Base-by-base conservation (phyloP, 1,140 invertebrate species). In the Belonocnema kinseyi region DNA sequence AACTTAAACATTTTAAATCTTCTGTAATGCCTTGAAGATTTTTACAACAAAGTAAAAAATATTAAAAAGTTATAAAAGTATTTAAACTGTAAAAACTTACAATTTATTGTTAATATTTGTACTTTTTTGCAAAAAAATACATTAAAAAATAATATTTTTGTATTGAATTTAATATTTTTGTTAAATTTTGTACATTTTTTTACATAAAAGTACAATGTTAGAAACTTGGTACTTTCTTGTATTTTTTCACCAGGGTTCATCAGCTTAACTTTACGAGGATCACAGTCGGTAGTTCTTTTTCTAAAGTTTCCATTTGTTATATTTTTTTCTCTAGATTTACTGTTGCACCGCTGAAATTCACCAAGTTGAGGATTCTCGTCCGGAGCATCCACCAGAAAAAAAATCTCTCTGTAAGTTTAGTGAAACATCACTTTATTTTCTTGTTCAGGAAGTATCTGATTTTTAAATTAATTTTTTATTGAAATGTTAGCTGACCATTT, bases 311-410 rank as follows among this genome's bases (percentile, higher is more conserved):
- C 3, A 26, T 26, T 26, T 3, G 3, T 71, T 7, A 16, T 46
- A 46, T 50, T 71, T 8, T 14, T 46, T 33, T 33, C 26, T 78
- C 21, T 11, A 90, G 88, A 46, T 88, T 10, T 90, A 89, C 73
- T 91, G 90, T 71, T 90, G 89, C 50, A 82, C 87, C 8, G 78
- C 88, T 51, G 90, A 89, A n/a, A 90, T 90, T 82, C 89, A 89
- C 74, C 87, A 88, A 16, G 74, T 90, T 8, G 88, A 90, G 75
- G 87, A 90, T 56, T 82, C 87, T 7, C 87, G 86, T 72, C 86
- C 87, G 14, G 89, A 91, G 81, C 89, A 88, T 75, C 89, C 87
- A 12, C 83, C 87, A 7, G 89, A 90, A 53, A 90, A 91, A 53
- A 90, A 90, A 76, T 85, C 88, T 7, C 80, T 90, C 50, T 85